phyloP scores from a whole-genome alignment of 1,140 invertebrate species.

The Magallana ariakensis region DNA sequence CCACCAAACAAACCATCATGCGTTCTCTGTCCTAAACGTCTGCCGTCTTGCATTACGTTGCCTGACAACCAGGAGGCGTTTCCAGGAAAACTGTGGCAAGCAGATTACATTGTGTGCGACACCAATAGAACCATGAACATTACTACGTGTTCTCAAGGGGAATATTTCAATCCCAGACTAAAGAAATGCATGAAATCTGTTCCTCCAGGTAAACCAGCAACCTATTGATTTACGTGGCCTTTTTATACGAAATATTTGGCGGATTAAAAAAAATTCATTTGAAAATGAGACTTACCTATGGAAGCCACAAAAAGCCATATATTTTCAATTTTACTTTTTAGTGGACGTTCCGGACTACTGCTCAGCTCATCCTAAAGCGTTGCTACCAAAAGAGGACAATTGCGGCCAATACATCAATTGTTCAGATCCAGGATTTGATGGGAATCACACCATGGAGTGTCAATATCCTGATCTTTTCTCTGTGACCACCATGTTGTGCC shows the following conservation, averaged over 20 bases:
- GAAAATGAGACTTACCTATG: too few species aligned
- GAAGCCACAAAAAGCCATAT: too few species aligned
- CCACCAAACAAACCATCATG: slow-evolving; percentile 44
- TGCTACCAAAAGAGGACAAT: slow-evolving; percentile 52
- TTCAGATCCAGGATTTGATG: slow-evolving; percentile 35
- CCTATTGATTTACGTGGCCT: too few species aligned
- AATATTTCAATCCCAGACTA: slow-evolving; percentile 55
- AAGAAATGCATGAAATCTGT: slow-evolving; percentile 16
- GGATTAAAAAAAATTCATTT: too few species aligned
- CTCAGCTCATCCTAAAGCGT: slow-evolving; percentile 8
- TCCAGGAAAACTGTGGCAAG: slow-evolving; percentile 41
- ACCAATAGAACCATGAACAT: slow-evolving; percentile 55
- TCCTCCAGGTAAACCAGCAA: too few species aligned
- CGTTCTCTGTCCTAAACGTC: slow-evolving; percentile 50
- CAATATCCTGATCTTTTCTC: background rate
- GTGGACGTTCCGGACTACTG: slow-evolving; percentile 51
- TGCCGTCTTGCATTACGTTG: background rate
- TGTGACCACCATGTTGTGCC: background rate
- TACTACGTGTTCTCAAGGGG: slow-evolving; percentile 46
- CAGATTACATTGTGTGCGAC: slow-evolving; percentile 56
- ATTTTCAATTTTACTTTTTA: background rate
- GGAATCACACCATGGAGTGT: slow-evolving; percentile 7
- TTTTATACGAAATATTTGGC: too few species aligned
- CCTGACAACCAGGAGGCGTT: background rate
- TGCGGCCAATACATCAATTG: slow-evolving; percentile 67